Base-by-base conservation (phyloP, 2,113 vertebrate species). In the Pteruthius melanotis region DNA sequence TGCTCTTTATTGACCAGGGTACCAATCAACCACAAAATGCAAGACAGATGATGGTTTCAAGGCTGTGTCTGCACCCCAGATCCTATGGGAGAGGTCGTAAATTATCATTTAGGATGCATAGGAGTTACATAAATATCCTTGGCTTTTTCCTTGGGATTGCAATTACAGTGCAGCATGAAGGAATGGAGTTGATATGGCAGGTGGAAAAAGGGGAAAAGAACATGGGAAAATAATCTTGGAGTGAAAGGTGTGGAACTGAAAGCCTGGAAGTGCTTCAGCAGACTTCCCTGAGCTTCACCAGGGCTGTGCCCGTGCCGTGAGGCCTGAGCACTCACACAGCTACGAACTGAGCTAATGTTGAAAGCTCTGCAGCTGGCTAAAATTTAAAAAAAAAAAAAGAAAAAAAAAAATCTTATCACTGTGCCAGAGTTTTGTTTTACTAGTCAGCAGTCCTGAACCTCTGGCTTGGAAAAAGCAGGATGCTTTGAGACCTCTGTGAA, bases 281-380 rank as follows among this genome's bases (percentile, higher is more conserved):
- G 63, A 10, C 10, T n/a, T 17, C 18, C 6, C 2, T 22, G 61
- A 45, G 30, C 61, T 57, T 33, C 49, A 1, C 1, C 3, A 63
- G 65, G 30, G 50, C 81, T 54, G 44, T 47, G 52, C 9, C 61
- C 0, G 0, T 18, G 22, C 47, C 2, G 0, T 0, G 5, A 64
- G 69, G 52, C 19, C 56, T 42, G 74, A 70, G 28, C 28, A 15
- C 28, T 45, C 47, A 22, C 10, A 3, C 13, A 28, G 44, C 60
- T 76, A 1, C 14, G n/a, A 63, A 33, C 47, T 24, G 63, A 86
- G 42, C 47, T 71, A 72, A 9, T n/a, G 30, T 6, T n/a, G 52
- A 70, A 89, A 68, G 30, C 17, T 87, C 56, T 42, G 47, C 60
- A 19, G 37, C 39, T 26, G 71, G 56, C 69, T 84, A 44, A 92